phyloP scores from a whole-genome alignment of 2,797 vertebrate genomes.

The Ataeniobius toweri region DNA sequence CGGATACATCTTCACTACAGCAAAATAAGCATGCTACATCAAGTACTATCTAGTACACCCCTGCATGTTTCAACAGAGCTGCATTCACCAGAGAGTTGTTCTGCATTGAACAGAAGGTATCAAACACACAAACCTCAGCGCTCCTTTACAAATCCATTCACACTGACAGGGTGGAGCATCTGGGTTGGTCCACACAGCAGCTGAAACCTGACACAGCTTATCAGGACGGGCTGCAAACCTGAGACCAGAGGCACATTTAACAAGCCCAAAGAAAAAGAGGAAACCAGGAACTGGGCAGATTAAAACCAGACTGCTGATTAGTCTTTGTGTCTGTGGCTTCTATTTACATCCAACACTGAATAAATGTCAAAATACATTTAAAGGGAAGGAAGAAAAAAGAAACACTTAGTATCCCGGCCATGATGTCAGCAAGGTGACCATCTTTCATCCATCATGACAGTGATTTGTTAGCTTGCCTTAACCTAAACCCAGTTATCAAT shows the following conservation, averaged over 20 bases:
- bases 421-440: background rate
- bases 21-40: conserved; percentile 35
- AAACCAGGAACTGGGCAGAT: conserved; percentile 40
- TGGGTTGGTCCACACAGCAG: conserved; percentile 54
- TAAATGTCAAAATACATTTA: background rate
- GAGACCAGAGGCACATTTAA: conserved; percentile 58
- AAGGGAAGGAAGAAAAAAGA: background rate
- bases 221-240: conserved; percentile 58
- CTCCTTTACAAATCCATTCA: conserved; percentile 52
- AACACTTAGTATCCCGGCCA: background rate
- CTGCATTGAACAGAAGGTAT: conserved; percentile 33
- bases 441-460: conserved; percentile 6
- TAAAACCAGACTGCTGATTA: conserved; percentile 35
- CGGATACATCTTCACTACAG: conserved; percentile 55
- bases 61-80: conserved; percentile 25
- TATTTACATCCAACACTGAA: background rate
- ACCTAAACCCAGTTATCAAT: conserved; percentile 29
- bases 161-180: conserved; percentile 60
- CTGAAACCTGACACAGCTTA: conserved; percentile 69
- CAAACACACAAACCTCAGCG: conserved; percentile 19
- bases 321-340: conserved; percentile 24
- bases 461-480: conserved; percentile 28
- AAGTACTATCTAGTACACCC: conserved; percentile 16
- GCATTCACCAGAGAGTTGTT: conserved; percentile 19
- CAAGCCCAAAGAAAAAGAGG: conserved; percentile 20